Base-by-base conservation (phyloP, 2,797 vertebrate species). In the Melanotaenia trifasciata region DNA sequence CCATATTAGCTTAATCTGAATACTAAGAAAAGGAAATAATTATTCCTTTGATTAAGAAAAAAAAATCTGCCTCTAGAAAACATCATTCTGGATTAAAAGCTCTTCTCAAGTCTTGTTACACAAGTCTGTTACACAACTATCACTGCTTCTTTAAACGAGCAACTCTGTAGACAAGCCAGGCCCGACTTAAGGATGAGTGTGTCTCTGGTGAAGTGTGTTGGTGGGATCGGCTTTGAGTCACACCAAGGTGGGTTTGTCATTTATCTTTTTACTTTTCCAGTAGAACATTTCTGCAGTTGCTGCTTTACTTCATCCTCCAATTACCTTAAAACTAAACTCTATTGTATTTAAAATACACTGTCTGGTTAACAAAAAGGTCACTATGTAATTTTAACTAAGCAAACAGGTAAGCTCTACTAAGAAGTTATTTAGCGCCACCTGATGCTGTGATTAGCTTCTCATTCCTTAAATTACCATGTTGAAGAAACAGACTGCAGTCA, bases 171-270 rank as follows among this genome's bases (percentile, higher is more conserved):
- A 67, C 10, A 5, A 65, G 53, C 59, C n/a, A 12, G 51, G n/a
- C 26, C 35, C 26, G 54, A 57, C 50, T 60, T 72, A 70, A 35
- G 73, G 67, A 74, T 73, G 72, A 60, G 70, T 64, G 54, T 32
- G 30, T 68, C 67, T 77, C 54, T 74, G 79, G 20, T 70, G 62
- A 72, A 74, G 67, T 70, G 70, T 76, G 74, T 76, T 50, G 64
- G 73, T 58, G 66, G 62, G 47, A 71, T 72, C 30, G 45, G 45
- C 74, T 84, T 75, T 57, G 84, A 83, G 71, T 80, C 72, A 87
- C 67, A 58, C 53, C 59, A 43, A 59, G 70, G 60, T 66, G 59
- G 51, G 72, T 76, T 76, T 78, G 70, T 71, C 60, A 80, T 84
- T 72, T 71, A 76, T 80, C 80, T 78, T 64, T 72, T 67, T 74